Base-by-base conservation (phyloP, 2,797 vertebrate genomes). In the Eospalax fontanierii region DNA sequence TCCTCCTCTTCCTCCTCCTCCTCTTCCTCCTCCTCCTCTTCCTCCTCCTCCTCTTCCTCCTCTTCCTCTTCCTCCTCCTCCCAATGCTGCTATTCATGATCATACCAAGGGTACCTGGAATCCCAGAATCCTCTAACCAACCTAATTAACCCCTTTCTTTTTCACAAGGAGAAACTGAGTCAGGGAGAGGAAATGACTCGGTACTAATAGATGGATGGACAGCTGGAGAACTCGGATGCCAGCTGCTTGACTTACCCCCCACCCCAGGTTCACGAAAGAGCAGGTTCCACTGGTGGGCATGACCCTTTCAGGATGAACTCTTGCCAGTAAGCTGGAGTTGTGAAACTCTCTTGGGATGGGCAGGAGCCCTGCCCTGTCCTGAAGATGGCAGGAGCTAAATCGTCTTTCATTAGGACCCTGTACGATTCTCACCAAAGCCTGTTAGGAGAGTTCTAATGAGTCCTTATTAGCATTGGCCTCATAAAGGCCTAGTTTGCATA, bases 381-480 rank as follows among this genome's bases (percentile, higher is more conserved):
- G 80, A 22, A 61, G 7, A 6, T 15, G 68, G 57, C 71, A n/a
- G 70, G 73, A 78, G 59, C 30, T 26, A 10, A 61, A 93, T 33
- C 68, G 76, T 57, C 43, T 24, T 54, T 93, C 12, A n/a, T 28
- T 70, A 24, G 33, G 66, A 28, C 65, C 50, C 71, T 50, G 26
- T 70, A 70, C 65, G 96, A 97, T 90, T 96, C 96, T 98, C 95
- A 94, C 95, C 6, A 98, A 88, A 99, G 98, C 98, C 99, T 98
- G 98, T 99, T 98, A 99, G 98, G 98, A 98, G 98, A 98, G 98
- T 99, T 99, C 99, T 99, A 99, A 99, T 98, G 98, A 98, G 98
- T 98, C 97, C 97, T 98, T 98, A 99, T 99, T 99, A 98, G 96
- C 86, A 98, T 98, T 98, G 98, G 97, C 98, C 98, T 98, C 98